Conservation (phyloP, 1,140 invertebrate genomes). For the Drosophila busckii region DNA sequence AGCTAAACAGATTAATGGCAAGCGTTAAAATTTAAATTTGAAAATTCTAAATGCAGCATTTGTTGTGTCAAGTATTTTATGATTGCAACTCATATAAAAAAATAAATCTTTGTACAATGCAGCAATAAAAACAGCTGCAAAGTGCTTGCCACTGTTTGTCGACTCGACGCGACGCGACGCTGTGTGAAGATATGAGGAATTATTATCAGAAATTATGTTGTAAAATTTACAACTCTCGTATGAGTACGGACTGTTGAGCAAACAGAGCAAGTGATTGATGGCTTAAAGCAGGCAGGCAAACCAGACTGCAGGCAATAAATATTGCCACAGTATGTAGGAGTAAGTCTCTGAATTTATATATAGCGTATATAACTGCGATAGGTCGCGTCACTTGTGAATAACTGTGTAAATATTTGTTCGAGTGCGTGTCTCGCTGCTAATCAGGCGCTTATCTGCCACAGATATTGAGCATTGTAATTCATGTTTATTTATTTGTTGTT, state of each 20-base stretch:
- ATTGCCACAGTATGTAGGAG: not conserved
- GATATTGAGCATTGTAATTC: constrained; percentile 56
- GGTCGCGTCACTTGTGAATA: constrained; percentile 67
- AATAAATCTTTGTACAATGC: constrained; percentile 56
- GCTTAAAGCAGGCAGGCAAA: no score
- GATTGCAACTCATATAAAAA: no score
- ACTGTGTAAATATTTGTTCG: constrained; percentile 63
- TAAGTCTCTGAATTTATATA: no score
- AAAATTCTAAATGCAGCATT: no score
- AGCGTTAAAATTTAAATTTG: no score
- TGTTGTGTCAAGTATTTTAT: no score
- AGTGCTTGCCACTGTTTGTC: constrained; percentile 43
- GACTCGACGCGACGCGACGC: not conserved
- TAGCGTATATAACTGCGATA: no score
- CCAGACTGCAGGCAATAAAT: not conserved
- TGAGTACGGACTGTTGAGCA: constrained; percentile 18
- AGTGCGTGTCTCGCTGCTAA: constrained; percentile 42
- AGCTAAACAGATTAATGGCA: no score
- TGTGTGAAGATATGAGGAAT: constrained; percentile 36
- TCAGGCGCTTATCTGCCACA: constrained; percentile 66
- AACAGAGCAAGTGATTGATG: constrained; percentile 61
- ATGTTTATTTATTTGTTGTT: constrained; percentile 25
- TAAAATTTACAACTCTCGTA: constrained; percentile 65
- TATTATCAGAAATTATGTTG: constrained; percentile 76
- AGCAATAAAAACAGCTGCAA: constrained; percentile 67